A percentile compares a stretch with the other conserved stretches of the same genome.
phyloP scores from a whole-genome alignment of 2,888 invertebrate species.

The Xylota sylvarum region DNA sequence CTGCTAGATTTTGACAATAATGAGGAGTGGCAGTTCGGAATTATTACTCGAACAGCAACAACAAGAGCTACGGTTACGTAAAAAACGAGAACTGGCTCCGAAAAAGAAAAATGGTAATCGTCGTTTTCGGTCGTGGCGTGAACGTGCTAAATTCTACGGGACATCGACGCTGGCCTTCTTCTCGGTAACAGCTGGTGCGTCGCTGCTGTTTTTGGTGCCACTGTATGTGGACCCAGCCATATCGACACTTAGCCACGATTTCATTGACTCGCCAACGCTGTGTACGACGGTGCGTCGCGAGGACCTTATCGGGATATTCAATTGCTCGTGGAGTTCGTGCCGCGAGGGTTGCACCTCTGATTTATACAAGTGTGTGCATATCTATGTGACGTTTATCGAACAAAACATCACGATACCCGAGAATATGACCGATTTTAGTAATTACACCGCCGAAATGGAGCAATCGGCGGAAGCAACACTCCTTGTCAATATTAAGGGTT shows the following conservation, averaged over 20 bases:
- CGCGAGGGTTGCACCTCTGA: slow-evolving; percentile 96
- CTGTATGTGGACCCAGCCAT: slow-evolving; percentile 94
- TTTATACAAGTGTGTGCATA: slow-evolving; percentile 88
- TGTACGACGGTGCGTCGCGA: slow-evolving; percentile 93
- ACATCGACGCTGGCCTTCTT: slow-evolving; percentile 90
- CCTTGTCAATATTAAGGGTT: slow-evolving; percentile 95
- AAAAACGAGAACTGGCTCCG: slow-evolving; percentile 87
- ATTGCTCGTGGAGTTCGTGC: slow-evolving; percentile 96
- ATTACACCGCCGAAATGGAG: slow-evolving; percentile 84
- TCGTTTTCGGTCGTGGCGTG: slow-evolving; percentile 87
- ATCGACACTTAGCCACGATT: slow-evolving; percentile 94
- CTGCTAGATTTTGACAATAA: slow-evolving; percentile 84
- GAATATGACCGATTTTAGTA: slow-evolving; percentile 84
- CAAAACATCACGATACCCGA: slow-evolving; percentile 84
- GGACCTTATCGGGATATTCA: slow-evolving; percentile 93
- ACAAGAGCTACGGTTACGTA: slow-evolving; percentile 88
- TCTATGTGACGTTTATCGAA: slow-evolving; percentile 87
- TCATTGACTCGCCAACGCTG: slow-evolving; percentile 93
- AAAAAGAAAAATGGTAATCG: slow-evolving; percentile 86
- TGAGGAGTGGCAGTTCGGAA: slow-evolving; percentile 92
- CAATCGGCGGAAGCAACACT: slow-evolving; percentile 86
- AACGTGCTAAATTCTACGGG: slow-evolving; percentile 89
- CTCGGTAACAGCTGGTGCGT: slow-evolving; percentile 90
- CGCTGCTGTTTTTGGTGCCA: slow-evolving; percentile 90
- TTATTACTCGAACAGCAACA: slow-evolving; percentile 91